Conservation (phyloP, 1,140 invertebrate species). For the Drosophila parabipectinata region DNA sequence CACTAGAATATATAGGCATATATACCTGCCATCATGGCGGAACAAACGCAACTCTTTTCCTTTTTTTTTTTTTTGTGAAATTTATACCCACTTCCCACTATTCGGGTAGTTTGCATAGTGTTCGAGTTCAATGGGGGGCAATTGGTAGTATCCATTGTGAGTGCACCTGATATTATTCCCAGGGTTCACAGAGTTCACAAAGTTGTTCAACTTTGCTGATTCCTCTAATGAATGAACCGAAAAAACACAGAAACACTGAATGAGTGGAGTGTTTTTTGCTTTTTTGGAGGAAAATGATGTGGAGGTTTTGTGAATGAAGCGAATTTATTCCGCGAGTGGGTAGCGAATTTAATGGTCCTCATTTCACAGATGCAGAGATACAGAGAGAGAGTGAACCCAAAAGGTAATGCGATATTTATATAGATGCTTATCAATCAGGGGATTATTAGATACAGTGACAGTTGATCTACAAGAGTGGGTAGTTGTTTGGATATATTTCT, state of each 20-base stretch:
- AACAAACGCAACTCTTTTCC: conserved; percentile 10
- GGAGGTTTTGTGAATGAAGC: conserved; percentile 15
- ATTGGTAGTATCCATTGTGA: conserved; percentile 19
- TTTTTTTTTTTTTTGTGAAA: conserved; percentile 15
- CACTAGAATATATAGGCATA: conserved; percentile 8
- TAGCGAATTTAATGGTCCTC: conserved; percentile 1
- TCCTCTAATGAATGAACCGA: conserved; percentile 54
- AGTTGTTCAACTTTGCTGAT: conserved; percentile 35
- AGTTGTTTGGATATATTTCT: too few species aligned
- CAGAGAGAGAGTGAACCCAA: not conserved
- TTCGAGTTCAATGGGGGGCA: conserved; percentile 52
- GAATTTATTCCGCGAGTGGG: conserved; percentile 20
- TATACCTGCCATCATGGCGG: conserved; percentile 13
- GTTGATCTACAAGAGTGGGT: too few species aligned
- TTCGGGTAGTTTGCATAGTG: conserved; percentile 11
- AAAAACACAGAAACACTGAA: conserved; percentile 10
- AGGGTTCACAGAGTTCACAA: conserved; percentile 31
- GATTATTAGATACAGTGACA: not conserved
- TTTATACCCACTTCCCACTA: not conserved
- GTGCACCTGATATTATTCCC: conserved; percentile 30
- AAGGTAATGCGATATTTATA: not conserved
- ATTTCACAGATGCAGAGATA: not conserved
- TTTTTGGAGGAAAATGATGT: not conserved
- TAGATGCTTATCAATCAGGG: not conserved
- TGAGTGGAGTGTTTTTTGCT: conserved; percentile 11